Percentiles rank a stretch among this genome's conserved stretches.
phyloP scores from a whole-genome alignment of 2,888 invertebrate genomes.

The Gymnosoma rotundatum region DNA sequence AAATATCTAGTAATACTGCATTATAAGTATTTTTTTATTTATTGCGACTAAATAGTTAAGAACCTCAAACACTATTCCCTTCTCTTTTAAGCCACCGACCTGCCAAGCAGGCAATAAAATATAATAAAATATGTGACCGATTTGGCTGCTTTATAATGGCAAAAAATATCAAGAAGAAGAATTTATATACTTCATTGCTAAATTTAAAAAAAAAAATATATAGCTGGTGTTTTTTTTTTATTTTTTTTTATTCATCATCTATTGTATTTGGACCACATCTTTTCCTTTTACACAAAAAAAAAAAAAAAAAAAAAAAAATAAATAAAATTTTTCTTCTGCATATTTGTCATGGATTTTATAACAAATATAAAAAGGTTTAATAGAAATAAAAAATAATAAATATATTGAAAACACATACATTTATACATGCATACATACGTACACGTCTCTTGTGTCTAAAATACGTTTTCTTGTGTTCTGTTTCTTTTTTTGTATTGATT shows the following conservation, averaged over 20 bases:
- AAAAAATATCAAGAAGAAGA: conserved; percentile 1
- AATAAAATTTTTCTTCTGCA: conserved; percentile 26
- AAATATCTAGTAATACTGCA: conserved; percentile 35
- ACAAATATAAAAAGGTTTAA: conserved; percentile 48
- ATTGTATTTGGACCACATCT: conserved; percentile 14
- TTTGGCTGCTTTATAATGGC: conserved; percentile 56
- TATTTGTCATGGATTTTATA: conserved; percentile 65
- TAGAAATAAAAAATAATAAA: conserved; percentile 6
- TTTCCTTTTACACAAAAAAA: neutral
- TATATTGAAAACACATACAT: conserved; percentile 18
- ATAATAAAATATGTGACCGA: conserved; percentile 67
- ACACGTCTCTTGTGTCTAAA: neutral
- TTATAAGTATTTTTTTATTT: conserved; percentile 5
- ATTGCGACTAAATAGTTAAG: conserved; percentile 1
- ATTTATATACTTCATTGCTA: conserved; percentile 8
- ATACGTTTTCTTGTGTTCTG: neutral
- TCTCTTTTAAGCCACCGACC: neutral
- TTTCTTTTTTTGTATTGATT: conserved; percentile 45
- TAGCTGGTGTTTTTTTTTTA: too few species aligned
- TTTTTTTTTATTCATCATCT: conserved; percentile 7
- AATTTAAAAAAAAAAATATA: conserved; percentile 1
- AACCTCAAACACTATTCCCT: neutral
- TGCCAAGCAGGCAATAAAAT: conserved; percentile 54
- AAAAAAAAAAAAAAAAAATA: neutral
- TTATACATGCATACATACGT: neutral